These are phyloP conservation scores for Sebastes matsubarae DNA, from an alignment of 2,797 vertebrate species.

Conservation along the genomic window DNA sequence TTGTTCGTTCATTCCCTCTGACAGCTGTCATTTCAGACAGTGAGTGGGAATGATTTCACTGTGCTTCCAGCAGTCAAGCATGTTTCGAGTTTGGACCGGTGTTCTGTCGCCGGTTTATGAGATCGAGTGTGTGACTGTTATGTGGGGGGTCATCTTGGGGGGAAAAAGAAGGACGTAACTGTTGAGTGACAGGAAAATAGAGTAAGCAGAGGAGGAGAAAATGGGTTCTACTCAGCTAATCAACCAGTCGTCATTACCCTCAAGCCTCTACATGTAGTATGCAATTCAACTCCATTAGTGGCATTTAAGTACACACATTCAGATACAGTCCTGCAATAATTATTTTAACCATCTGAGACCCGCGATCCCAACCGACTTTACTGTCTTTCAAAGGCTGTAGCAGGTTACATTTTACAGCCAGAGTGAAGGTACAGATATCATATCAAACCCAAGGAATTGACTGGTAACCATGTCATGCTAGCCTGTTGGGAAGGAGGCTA, in stretches of 20 bases:
- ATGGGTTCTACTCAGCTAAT: constrained; percentile 10
- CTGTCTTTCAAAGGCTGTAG: neutral
- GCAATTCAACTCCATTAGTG: constrained; percentile 4
- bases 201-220: constrained; percentile 9
- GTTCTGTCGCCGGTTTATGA: constrained; percentile 46
- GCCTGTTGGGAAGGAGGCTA: no score
- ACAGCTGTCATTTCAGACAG: constrained; percentile 62
- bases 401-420: neutral
- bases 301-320: neutral
- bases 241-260: neutral
- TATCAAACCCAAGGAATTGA: no score
- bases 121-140: constrained; percentile 49
- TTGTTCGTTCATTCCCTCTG: constrained; percentile 32
- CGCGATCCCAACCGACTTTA: neutral
- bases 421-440: no score
- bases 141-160: constrained; percentile 15
- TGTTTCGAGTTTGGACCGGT: constrained; percentile 28
- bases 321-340: neutral
- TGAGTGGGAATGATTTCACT: constrained; percentile 33
- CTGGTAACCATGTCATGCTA: no score
- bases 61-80: constrained; percentile 27
- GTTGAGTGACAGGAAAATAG: neutral
- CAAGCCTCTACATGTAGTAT: neutral
- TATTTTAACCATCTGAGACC: neutral
- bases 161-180: neutral